phyloP scores from a whole-genome alignment of 2,888 invertebrate species.

The Epirrhoe alternata region DNA sequence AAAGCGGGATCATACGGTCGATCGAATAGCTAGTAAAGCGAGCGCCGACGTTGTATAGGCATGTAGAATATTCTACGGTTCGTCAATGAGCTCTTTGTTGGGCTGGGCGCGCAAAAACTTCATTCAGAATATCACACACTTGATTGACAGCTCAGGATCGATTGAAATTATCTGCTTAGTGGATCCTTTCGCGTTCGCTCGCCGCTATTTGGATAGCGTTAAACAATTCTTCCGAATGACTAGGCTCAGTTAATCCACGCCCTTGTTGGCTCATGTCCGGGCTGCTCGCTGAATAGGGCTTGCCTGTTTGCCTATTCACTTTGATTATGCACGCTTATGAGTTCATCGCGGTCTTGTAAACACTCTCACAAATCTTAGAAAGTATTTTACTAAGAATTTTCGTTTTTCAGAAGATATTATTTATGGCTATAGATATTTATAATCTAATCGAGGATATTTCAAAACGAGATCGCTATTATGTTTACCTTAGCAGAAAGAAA shows the following conservation, averaged over 20 bases:
- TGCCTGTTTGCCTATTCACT: constrained; percentile 74
- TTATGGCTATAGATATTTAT: constrained; percentile 22
- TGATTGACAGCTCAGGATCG: constrained; percentile 77
- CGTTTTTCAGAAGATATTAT: constrained; percentile 26
- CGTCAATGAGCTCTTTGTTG: constrained; percentile 57
- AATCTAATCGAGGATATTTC: constrained; percentile 12
- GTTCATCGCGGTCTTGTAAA: constrained; percentile 58
- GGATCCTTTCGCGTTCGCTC: constrained; percentile 70
- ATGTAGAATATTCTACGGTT: constrained; percentile 44
- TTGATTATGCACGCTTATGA: constrained; percentile 77
- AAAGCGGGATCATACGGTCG: constrained; percentile 44
- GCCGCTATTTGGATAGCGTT: constrained; percentile 83
- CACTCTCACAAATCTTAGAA: constrained; percentile 45
- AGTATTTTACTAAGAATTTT: constrained; percentile 33
- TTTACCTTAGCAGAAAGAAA: constrained; percentile 10
- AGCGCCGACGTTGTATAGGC: constrained; percentile 42
- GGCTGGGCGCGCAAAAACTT: constrained; percentile 53
- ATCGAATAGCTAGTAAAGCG: constrained; percentile 41
- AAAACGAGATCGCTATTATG: constrained; percentile 26
- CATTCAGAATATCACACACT: constrained; percentile 64
- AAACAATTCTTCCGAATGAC: constrained; percentile 83
- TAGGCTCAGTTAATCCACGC: constrained; percentile 69
- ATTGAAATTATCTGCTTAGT: constrained; percentile 83
- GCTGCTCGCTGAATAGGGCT: constrained; percentile 60
- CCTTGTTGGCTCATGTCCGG: constrained; percentile 69